Evolutionary conservation across 1,140 invertebrate species (phyloP).

Genomic region (Gonioctena quinquepunctata): DNA sequence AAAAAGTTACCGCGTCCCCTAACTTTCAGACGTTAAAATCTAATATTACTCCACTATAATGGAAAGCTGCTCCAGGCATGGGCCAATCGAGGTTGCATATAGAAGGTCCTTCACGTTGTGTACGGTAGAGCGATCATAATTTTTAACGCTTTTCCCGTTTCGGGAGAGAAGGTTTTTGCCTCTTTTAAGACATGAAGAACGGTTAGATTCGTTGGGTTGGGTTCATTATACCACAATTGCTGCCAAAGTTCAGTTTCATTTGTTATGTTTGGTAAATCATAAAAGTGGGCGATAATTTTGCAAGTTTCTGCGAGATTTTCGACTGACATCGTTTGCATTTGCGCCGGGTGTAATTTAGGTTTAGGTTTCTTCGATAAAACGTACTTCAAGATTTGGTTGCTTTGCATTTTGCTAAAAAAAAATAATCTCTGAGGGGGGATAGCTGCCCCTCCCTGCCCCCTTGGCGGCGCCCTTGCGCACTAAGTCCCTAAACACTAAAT

Average conservation of each 20-base stretch:
- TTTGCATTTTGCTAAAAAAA: too few species aligned
- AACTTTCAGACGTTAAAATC: too few species aligned
- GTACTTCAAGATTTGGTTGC: slow-evolving; percentile 14
- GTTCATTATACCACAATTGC: slow-evolving; percentile 6
- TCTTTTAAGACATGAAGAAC: slow-evolving; percentile 4
- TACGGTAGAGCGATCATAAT: slow-evolving; percentile 9
- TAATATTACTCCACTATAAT: too few species aligned
- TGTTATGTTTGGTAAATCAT: slow-evolving; percentile 12
- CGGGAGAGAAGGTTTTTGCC: too few species aligned
- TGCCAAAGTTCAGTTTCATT: slow-evolving; percentile 2
- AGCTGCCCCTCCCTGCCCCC: too few species aligned
- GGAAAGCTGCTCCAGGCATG: too few species aligned
- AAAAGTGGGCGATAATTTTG: slow-evolving; percentile 5
- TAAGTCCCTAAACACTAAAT: too few species aligned
- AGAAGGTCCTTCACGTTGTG: too few species aligned
- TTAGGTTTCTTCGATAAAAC: slow-evolving; percentile 24
- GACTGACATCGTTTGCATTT: slow-evolving; percentile 18
- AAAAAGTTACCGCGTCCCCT: too few species aligned
- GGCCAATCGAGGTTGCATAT: too few species aligned
- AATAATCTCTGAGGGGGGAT: too few species aligned
- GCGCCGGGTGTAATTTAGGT: slow-evolving; percentile 11
- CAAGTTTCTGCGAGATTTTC: slow-evolving; percentile 16
- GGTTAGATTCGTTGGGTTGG: background rate
- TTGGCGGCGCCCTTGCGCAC: too few species aligned
- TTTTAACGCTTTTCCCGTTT: slow-evolving; percentile 13